Conservation (phyloP, 2,113 vertebrate species). For the Istiophorus platypterus region DNA sequence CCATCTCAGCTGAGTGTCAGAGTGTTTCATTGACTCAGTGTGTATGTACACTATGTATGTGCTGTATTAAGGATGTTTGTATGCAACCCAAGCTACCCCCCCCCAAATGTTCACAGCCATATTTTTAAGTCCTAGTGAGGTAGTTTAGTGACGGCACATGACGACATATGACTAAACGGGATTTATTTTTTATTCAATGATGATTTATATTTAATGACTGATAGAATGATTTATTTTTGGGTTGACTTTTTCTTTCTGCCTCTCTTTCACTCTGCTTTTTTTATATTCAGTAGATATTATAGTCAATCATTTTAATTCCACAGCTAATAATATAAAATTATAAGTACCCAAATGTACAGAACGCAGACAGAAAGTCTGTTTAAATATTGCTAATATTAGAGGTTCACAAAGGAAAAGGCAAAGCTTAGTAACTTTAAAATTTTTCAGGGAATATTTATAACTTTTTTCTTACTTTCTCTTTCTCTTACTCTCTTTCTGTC, state of each 20-base stretch:
- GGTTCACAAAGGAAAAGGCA: too few relatives aligned
- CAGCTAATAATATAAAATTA: not conserved
- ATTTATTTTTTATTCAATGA: too few relatives aligned
- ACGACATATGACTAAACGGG: too few relatives aligned
- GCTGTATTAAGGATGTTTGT: not conserved
- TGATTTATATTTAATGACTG: too few relatives aligned
- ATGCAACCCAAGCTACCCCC: not conserved
- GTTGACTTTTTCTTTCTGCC: too few relatives aligned
- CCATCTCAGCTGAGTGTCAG: not conserved
- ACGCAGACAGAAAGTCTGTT: not conserved
- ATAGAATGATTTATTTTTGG: too few relatives aligned
- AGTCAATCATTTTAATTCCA: not conserved
- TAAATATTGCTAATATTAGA: not conserved
- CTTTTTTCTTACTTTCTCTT: too few relatives aligned
- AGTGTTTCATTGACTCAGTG: conserved; percentile 2
- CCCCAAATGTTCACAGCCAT: not conserved
- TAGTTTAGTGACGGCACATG: too few relatives aligned
- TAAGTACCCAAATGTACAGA: not conserved
- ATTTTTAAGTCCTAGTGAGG: not conserved
- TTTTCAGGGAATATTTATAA: too few relatives aligned
- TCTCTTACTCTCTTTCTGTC: too few relatives aligned
- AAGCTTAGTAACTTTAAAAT: too few relatives aligned
- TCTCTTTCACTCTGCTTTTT: too few relatives aligned
- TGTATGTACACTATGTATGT: conserved; percentile 40
- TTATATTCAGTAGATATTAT: not conserved